Base-by-base conservation (phyloP, 2,797 vertebrate species). In the Brotogeris chrysoptera region DNA sequence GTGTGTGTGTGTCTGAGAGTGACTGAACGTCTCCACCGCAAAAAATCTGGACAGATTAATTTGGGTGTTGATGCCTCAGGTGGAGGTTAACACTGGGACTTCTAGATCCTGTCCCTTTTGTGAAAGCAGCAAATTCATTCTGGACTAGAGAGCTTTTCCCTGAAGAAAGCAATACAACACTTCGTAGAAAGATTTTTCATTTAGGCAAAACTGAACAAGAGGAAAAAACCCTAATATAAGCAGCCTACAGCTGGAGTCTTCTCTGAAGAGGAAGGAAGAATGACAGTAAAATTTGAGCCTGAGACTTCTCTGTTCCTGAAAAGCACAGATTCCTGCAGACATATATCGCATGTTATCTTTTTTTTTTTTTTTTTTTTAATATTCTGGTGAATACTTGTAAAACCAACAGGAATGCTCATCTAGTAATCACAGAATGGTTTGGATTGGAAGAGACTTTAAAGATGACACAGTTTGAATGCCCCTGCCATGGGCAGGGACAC, bases 1-100 rank as follows among this genome's bases (percentile, higher is more conserved):
- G 4, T 3, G 0, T 32, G 21, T 53, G 4, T 3, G 4, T 3
- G 0, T 32, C 18, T 53, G 16, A 70, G 7, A 52, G 16, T 27
- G 17, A 70, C 24, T 39, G 10, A 70, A 66, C 13, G 8, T 50
- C 2, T 71, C 32, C 13, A 16, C 19, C n/a, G 39, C 9, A 65
- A 49, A 63, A 41, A 53, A 66, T 38, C 15, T 4, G 24, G 25
- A 16, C 3, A 63, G 9, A 53, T 55, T 2, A 71, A 38, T 61
- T 38, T 38, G 23, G 13, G 8, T 24, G 8, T 21, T 52, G 34
- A 2, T 3, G 1, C 78, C 50, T 74, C 16, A 11, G 13, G 25
- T 41, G 8, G 39, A 80, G 18, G 24, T 13, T 68, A 78, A 68
- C 38, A 44, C 32, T 10, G 47, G 6, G 38, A 83, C 55, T 55